These are phyloP conservation scores for Proisotoma minuta DNA, from an alignment of 2,888 invertebrate genomes.

Conservation along the genomic window DNA sequence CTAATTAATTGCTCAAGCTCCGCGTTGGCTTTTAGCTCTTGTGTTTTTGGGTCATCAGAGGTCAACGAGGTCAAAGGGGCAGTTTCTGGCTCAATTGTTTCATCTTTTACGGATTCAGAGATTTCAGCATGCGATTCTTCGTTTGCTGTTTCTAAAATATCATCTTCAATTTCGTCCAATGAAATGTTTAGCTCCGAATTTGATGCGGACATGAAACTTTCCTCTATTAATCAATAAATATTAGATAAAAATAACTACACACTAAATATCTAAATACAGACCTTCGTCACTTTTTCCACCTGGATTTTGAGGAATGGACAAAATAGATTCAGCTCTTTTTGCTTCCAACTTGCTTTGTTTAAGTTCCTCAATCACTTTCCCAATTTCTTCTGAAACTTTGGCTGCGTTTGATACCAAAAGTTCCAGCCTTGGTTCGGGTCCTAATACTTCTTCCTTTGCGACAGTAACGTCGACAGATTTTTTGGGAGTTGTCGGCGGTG, in stretches of 20 bases:
- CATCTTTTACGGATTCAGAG: slow-evolving; percentile 6
- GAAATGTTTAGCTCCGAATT: too few relatives aligned
- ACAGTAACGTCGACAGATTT: not conserved
- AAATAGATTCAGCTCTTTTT: too few relatives aligned
- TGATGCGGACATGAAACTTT: too few relatives aligned
- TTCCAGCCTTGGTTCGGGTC: slow-evolving; percentile 25
- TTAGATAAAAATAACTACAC: too few relatives aligned
- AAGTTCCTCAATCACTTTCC: slow-evolving; percentile 26
- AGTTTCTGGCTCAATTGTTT: slow-evolving; percentile 4
- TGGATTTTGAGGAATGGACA: too few relatives aligned
- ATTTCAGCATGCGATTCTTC: not conserved
- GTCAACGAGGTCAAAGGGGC: not conserved
- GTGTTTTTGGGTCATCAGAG: too few relatives aligned
- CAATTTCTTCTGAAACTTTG: slow-evolving; percentile 32
- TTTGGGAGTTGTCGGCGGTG: slow-evolving; percentile 2
- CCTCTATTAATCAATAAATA: too few relatives aligned
- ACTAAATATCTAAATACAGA: too few relatives aligned
- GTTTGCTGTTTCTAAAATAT: too few relatives aligned
- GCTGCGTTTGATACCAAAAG: slow-evolving; percentile 25
- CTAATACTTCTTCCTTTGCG: slow-evolving; percentile 8
- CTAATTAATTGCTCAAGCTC: slow-evolving; percentile 37
- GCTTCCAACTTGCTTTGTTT: too few relatives aligned
- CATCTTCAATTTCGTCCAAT: too few relatives aligned
- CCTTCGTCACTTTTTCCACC: not conserved
- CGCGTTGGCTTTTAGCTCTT: not conserved